Evolutionary conservation across 2,113 vertebrate genomes (phyloP).

Genomic region (Hyaena hyaena): DNA sequence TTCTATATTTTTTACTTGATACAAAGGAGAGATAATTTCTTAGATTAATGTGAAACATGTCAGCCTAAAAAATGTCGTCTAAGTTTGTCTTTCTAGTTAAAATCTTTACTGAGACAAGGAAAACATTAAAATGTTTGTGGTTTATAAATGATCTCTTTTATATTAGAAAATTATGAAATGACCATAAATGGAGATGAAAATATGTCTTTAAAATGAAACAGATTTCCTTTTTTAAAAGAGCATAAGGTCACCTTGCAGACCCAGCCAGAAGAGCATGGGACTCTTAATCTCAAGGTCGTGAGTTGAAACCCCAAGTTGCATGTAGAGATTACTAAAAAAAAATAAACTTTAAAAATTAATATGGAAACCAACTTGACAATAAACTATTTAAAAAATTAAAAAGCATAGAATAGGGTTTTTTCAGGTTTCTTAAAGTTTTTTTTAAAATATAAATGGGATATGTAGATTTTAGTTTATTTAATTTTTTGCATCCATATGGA

Average conservation of each 20-base stretch:
- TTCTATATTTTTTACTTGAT: background rate
- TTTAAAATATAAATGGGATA: background rate
- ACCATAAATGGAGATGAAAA: background rate
- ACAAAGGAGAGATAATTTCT: background rate
- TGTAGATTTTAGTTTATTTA: background rate
- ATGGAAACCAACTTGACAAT: no score
- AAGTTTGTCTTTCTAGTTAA: background rate
- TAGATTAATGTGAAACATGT: background rate
- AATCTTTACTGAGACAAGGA: background rate
- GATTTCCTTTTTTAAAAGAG: slow-evolving; percentile 8
- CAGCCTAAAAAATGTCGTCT: background rate
- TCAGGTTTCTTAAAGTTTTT: background rate
- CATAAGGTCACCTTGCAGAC: background rate
- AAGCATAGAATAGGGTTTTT: background rate
- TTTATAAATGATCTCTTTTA: background rate
- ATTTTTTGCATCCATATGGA: background rate
- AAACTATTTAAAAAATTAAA: no score
- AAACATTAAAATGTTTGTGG: background rate
- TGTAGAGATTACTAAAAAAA: no score
- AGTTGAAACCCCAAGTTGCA: background rate
- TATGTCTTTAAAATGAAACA: background rate
- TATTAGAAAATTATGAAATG: background rate
- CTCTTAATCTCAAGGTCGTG: background rate
- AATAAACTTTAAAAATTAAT: no score
- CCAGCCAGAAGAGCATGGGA: background rate